phyloP scores from a whole-genome alignment of 2,888 invertebrate species.

The Calliopum simillimum region DNA sequence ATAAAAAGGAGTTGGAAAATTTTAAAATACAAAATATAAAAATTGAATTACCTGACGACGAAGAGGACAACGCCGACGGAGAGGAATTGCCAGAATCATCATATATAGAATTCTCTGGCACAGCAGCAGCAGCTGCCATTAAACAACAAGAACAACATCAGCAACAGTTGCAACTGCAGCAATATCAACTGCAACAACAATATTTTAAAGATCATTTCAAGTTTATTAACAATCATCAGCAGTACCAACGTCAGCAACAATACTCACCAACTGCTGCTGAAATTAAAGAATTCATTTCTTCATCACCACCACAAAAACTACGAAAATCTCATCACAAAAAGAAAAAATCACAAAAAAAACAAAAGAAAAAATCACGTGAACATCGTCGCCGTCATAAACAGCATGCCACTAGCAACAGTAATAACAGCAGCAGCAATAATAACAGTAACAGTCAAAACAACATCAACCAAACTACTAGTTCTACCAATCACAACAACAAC shows the following conservation, averaged over 20 bases:
- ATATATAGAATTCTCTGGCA: background rate
- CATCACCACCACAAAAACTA: constrained; percentile 45
- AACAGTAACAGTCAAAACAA: constrained; percentile 30
- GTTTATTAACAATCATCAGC: constrained; percentile 36
- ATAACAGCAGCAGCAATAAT: constrained; percentile 30
- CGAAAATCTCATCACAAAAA: constrained; percentile 56
- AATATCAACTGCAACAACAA: constrained; percentile 27
- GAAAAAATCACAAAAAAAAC: constrained; percentile 61
- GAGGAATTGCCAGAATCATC: background rate
- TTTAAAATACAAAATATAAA: constrained; percentile 33
- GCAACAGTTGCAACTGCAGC: constrained; percentile 23
- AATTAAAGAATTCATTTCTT: constrained; percentile 42
- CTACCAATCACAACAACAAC: constrained; percentile 28
- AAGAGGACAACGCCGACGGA: constrained; percentile 13
- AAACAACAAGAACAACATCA: constrained; percentile 9
- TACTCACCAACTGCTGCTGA: constrained; percentile 36
- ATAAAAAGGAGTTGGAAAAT: constrained; percentile 23
- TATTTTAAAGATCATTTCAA: constrained; percentile 31
- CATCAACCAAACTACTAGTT: constrained; percentile 34
- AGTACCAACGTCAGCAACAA: constrained; percentile 35
- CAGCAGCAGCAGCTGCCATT: constrained; percentile 14
- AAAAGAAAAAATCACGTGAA: constrained; percentile 61
- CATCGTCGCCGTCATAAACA: constrained; percentile 61
- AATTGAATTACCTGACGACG: constrained; percentile 29
- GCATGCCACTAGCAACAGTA: constrained; percentile 49